Conservation (phyloP, 2,888 invertebrate species). For the Calliscelio sp. region DNA sequence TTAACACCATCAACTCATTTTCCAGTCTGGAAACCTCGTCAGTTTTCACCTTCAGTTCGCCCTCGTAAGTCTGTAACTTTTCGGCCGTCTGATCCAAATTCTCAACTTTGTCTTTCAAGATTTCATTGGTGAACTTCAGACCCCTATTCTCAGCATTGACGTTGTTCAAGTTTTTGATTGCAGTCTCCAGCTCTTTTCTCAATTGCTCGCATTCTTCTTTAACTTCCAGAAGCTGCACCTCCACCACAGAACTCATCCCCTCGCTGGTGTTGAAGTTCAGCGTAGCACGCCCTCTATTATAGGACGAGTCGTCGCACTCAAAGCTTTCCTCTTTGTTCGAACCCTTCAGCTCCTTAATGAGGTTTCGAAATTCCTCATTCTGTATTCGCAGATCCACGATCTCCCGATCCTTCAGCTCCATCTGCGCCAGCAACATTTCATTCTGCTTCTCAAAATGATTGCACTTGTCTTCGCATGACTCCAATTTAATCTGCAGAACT, state of each 20-base stretch:
- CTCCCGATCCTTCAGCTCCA: conserved; percentile 81
- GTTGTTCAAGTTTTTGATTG: conserved; percentile 76
- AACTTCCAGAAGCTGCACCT: conserved; percentile 85
- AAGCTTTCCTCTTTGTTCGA: conserved; percentile 79
- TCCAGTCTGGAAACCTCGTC: conserved; percentile 64
- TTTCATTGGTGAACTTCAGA: conserved; percentile 62
- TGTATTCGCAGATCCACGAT: conserved; percentile 78
- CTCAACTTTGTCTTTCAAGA: conserved; percentile 68
- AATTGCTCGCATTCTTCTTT: conserved; percentile 81
- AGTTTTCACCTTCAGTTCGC: conserved; percentile 58
- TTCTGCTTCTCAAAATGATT: conserved; percentile 76
- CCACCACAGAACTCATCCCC: conserved; percentile 82
- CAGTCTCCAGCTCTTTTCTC: conserved; percentile 86
- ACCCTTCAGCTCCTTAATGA: conserved; percentile 79
- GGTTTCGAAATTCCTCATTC: conserved; percentile 80
- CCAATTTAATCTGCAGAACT: conserved; percentile 71
- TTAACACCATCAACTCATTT: conserved; percentile 66
- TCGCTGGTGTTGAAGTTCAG: conserved; percentile 79
- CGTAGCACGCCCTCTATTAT: conserved; percentile 54
- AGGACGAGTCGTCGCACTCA: conserved; percentile 78
- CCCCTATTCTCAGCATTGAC: conserved; percentile 72
- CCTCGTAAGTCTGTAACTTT: conserved; percentile 62
- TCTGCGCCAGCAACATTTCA: conserved; percentile 77
- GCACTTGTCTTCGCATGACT: conserved; percentile 77
- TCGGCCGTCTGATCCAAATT: conserved; percentile 68